A percentile compares a stretch with the other conserved stretches of the same genome.
phyloP scores from a whole-genome alignment of 1,140 invertebrate species.

The Drosophila trapezifrons region DNA sequence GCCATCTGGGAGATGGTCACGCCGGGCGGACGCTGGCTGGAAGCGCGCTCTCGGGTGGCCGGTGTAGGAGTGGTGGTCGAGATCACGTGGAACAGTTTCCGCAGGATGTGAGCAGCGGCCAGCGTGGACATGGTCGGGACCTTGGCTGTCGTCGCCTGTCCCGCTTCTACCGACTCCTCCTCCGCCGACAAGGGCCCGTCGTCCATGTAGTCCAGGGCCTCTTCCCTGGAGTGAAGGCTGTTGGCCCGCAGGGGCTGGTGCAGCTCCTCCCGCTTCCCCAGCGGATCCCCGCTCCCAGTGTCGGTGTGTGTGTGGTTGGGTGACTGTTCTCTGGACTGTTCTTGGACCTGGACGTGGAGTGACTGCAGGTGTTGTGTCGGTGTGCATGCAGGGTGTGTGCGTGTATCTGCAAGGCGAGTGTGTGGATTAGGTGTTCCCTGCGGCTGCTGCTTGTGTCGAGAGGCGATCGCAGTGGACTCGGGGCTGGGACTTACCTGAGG shows the following conservation, averaged over 20 bases:
- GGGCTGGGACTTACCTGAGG: constrained; percentile 48
- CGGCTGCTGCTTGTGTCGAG: neutral
- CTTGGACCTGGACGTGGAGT: constrained; percentile 4
- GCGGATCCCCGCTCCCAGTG: constrained; percentile 9
- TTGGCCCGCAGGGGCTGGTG: constrained; percentile 11
- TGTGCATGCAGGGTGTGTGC: constrained; percentile 48
- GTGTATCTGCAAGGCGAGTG: constrained; percentile 54
- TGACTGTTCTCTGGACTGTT: constrained; percentile 4
- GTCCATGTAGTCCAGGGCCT: constrained; percentile 53
- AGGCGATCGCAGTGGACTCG: neutral
- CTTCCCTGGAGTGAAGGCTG: constrained; percentile 36
- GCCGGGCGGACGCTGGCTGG: neutral
- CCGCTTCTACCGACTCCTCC: neutral
- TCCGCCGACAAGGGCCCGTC: constrained; percentile 26
- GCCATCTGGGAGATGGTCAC: constrained; percentile 64
- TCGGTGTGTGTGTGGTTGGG: constrained; percentile 18
- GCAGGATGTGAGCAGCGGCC: constrained; percentile 53
- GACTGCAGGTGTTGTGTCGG: constrained; percentile 37
- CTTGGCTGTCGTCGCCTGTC: constrained; percentile 15
- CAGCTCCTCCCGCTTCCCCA: constrained; percentile 21
- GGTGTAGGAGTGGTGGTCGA: constrained; percentile 48
- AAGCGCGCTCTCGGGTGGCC: neutral
- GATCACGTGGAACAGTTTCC: constrained; percentile 53
- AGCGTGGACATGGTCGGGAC: constrained; percentile 46
- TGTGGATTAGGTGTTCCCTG: constrained; percentile 24